These are phyloP conservation scores for Pyxicephalus adspersus DNA, from an alignment of 2,113 vertebrate genomes.

Conservation along the genomic window DNA sequence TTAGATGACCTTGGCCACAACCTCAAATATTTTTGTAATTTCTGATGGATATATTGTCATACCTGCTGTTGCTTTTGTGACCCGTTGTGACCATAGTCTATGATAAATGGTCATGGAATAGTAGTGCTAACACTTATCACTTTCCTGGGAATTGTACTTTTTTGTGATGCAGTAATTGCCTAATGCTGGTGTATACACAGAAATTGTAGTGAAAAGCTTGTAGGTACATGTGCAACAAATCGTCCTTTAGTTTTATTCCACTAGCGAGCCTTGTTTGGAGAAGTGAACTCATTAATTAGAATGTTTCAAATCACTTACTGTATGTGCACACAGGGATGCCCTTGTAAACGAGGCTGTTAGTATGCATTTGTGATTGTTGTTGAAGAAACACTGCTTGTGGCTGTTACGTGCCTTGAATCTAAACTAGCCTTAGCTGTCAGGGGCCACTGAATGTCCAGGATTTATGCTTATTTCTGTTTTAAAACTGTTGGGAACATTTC, in stretches of 20 bases:
- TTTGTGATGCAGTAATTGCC: not conserved
- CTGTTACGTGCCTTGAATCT: conserved; percentile 32
- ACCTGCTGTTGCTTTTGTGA: too few relatives aligned
- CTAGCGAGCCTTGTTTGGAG: conserved; percentile 30
- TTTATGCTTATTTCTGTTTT: conserved; percentile 34
- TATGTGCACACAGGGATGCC: conserved; percentile 44
- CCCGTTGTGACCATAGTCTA: too few relatives aligned
- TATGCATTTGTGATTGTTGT: conserved; percentile 44
- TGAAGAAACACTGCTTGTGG: conserved; percentile 46
- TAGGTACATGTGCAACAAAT: conserved; percentile 32
- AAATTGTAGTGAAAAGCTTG: conserved; percentile 19
- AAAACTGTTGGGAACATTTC: conserved; percentile 15
- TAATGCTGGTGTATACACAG: not conserved
- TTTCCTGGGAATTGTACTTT: too few relatives aligned
- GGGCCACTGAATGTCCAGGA: conserved; percentile 34
- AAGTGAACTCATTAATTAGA: conserved; percentile 40
- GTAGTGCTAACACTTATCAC: too few relatives aligned
- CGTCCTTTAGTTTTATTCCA: conserved; percentile 23
- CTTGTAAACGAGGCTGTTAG: conserved; percentile 40
- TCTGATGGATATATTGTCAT: too few relatives aligned
- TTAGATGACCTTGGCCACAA: not conserved
- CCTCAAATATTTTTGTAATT: not conserved
- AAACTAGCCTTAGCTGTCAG: conserved; percentile 30
- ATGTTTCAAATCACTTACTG: conserved; percentile 28
- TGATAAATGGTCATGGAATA: too few relatives aligned